phyloP scores from a whole-genome alignment of 1,140 invertebrate species.

The Notospermus geniculatus region DNA sequence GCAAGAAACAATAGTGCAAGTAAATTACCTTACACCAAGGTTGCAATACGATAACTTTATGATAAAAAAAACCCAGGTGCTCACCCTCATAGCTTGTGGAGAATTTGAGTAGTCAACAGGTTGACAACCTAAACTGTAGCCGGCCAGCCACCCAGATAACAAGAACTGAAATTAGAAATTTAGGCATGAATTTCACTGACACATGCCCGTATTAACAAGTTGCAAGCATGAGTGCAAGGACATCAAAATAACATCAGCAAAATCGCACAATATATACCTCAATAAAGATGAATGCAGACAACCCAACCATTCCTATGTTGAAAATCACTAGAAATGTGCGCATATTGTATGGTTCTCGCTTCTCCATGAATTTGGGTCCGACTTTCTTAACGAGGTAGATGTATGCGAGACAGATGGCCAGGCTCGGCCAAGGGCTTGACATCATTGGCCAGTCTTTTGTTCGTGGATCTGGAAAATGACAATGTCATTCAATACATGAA shows the following conservation, averaged over 20 bases:
- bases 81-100: slow-evolving; percentile 79
- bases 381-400: slow-evolving; percentile 50
- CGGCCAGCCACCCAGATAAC: slow-evolving; percentile 71
- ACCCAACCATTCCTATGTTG: slow-evolving; percentile 54
- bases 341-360: slow-evolving; percentile 54
- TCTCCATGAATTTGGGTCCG: slow-evolving; percentile 55
- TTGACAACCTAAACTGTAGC: slow-evolving; percentile 83
- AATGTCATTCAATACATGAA: too few species aligned
- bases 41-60: too few species aligned
- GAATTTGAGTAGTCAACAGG: slow-evolving; percentile 82
- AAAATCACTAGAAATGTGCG: slow-evolving; percentile 52
- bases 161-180: slow-evolving; percentile 63
- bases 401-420: slow-evolving; percentile 56
- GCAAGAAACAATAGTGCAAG: too few species aligned
- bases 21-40: too few species aligned
- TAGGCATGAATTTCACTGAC: too few species aligned
- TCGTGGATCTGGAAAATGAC: slow-evolving; percentile 59
- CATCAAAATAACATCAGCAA: too few species aligned
- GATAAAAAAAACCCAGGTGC: too few species aligned
- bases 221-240: too few species aligned
- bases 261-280: too few species aligned
- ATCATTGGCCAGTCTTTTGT: slow-evolving; percentile 59
- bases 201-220: too few species aligned
- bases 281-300: slow-evolving; percentile 34
- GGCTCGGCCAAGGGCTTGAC: slow-evolving; percentile 55